phyloP scores from a whole-genome alignment of 2,797 vertebrate genomes.

The Brotula barbata region DNA sequence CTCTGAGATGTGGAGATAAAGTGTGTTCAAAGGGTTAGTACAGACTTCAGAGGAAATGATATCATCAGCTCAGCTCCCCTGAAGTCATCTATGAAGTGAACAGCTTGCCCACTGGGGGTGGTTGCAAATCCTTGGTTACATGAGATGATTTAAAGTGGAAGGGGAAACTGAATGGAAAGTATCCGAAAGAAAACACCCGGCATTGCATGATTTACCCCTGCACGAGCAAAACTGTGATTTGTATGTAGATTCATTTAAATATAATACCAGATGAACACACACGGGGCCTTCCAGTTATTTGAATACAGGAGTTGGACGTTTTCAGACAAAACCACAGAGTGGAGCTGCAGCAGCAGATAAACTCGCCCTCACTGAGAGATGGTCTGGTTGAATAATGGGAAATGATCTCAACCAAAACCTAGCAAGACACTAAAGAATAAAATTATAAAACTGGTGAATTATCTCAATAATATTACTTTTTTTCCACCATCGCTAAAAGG shows the following conservation, averaged over 20 bases:
- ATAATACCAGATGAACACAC: no score
- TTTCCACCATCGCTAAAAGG: no score
- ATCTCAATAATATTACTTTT: no score
- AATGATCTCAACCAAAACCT: constrained; percentile 7
- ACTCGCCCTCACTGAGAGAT: no score
- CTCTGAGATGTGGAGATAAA: constrained; percentile 65
- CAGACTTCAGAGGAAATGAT: constrained; percentile 66
- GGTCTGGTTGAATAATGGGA: constrained; percentile 4
- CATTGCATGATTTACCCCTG: no score
- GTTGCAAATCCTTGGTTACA: constrained; percentile 34
- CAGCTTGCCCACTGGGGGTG: constrained; percentile 36
- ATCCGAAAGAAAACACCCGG: no score
- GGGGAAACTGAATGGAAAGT: neutral
- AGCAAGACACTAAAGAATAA: neutral
- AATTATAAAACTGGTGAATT: no score
- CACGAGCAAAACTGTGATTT: no score
- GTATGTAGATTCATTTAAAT: no score
- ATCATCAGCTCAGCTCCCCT: constrained; percentile 57
- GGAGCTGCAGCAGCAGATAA: constrained; percentile 5
- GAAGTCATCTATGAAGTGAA: constrained; percentile 56
- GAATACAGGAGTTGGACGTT: constrained; percentile 16
- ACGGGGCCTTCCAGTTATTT: neutral
- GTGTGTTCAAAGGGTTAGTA: constrained; percentile 65
- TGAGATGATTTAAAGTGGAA: constrained; percentile 27
- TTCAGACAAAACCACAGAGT: constrained; percentile 24